Percentiles rank a stretch among this genome's conserved stretches.
These are phyloP conservation scores for Lamellibrachia satsuma DNA, from an alignment of 2,888 invertebrate genomes.

Conservation along the genomic window DNA sequence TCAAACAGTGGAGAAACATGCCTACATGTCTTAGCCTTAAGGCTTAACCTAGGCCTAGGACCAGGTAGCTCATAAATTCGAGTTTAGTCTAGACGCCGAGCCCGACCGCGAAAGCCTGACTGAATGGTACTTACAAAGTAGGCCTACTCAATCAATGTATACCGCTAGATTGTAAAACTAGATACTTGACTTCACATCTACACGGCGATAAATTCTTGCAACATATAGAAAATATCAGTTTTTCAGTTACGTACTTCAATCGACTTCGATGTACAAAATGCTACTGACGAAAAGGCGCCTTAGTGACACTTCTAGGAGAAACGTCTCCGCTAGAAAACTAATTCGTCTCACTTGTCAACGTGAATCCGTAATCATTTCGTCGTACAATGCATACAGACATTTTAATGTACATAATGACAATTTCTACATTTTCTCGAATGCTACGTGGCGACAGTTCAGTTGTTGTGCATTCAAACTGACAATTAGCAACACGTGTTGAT, in stretches of 20 bases:
- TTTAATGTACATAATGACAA: background rate
- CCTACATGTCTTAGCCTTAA: too few species aligned
- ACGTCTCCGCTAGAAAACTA: background rate
- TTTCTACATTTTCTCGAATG: background rate
- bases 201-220: background rate
- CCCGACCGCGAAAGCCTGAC: background rate
- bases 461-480: background rate
- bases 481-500: background rate
- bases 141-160: background rate
- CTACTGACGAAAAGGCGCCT: background rate
- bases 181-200: background rate
- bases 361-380: background rate
- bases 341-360: background rate
- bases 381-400: background rate
- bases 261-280: background rate
- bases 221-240: background rate
- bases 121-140: background rate
- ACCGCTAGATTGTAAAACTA: background rate
- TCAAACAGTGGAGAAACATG: too few species aligned
- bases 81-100: too few species aligned
- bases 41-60: too few species aligned
- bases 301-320: background rate
- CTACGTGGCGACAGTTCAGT: background rate
- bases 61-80: too few species aligned
- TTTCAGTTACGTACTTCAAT: background rate